Evolutionary conservation across 2,113 vertebrate species (phyloP), one percentile per base, ranked within the genome.

Genomic region (Poeciliopsis occidentalis): DNA sequence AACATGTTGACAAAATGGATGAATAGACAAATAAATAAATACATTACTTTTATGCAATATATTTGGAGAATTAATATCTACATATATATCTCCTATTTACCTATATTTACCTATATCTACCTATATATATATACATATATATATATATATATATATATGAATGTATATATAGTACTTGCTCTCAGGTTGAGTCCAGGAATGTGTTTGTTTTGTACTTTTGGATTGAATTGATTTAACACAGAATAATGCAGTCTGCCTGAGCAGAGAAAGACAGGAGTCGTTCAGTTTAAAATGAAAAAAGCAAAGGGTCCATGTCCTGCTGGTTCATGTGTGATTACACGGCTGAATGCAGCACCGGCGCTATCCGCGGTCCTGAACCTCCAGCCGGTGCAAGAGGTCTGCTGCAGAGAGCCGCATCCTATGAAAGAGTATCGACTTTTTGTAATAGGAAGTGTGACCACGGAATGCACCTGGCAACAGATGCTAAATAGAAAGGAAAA

Each of bases 321-420:
- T 17, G 54, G 71, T 88, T 71, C 67, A 80, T 69, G 62, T 83
- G 87, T 87, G 87, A 83, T 79, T 80, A 85, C 75, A 68, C 8
- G 54, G 39, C 71, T 82, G 78, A 90, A 88, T 85, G 81, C 84
- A 4, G 88, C 80, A 68, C 67, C 37, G 84, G 75, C 80, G 90
- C 93, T 93, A 41, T 93, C 93, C 92, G 1, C 87, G 93, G 91
- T 93, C 72, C 94, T 93, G 93, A 89, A 89, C 85, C 74, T 85
- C 78, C 76, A 83, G 39, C 85, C 34, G 54, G 81, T 80, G 81
- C 69, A 82, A 87, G 83, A 91, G 88, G 87, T 90, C 90, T 84
- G 71, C 89, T 79, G 85, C 86, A 86, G 34, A 81, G 82, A 13
- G 77, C 87, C 30, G 37, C 77, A 30, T 84, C 84, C 78, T 85